phyloP scores from a whole-genome alignment of 2,797 vertebrate species.

The Gambelia wislizenii region DNA sequence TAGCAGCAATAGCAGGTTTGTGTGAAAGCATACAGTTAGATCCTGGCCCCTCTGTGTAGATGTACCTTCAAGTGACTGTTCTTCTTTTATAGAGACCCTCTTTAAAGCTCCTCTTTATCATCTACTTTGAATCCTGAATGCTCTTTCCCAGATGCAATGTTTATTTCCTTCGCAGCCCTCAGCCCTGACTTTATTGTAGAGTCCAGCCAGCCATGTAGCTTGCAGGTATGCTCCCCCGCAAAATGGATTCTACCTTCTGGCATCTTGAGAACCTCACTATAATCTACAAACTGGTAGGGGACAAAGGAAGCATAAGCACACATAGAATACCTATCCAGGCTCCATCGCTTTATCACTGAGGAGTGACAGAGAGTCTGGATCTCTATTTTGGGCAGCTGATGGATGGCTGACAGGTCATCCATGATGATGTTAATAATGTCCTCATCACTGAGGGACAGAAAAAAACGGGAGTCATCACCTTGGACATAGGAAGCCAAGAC shows the following conservation, averaged over 20 bases:
- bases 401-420: constrained; percentile 65
- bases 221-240: constrained; percentile 52
- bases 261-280: constrained; percentile 27
- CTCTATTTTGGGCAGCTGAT: constrained; percentile 46
- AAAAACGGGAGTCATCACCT: constrained; percentile 49
- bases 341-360: constrained; percentile 63
- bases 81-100: not conserved
- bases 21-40: too few relatives aligned
- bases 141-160: constrained; percentile 14
- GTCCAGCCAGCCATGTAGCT: constrained; percentile 71
- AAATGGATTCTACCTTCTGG: constrained; percentile 67
- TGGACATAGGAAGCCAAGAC: constrained; percentile 73
- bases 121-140: too few relatives aligned
- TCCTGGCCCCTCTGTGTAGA: not conserved
- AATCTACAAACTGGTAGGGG: constrained; percentile 70
- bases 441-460: constrained; percentile 35
- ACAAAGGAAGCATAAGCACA: constrained; percentile 61
- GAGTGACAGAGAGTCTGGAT: constrained; percentile 45
- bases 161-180: constrained; percentile 58
- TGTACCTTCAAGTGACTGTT: not conserved
- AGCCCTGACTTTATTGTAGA: constrained; percentile 56
- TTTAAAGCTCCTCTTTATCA: not conserved
- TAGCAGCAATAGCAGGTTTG: too few relatives aligned
- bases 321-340: constrained; percentile 59
- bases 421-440: constrained; percentile 46